Conservation (phyloP, 2,113 vertebrate species). For the Plecturocebus donacophilus region DNA sequence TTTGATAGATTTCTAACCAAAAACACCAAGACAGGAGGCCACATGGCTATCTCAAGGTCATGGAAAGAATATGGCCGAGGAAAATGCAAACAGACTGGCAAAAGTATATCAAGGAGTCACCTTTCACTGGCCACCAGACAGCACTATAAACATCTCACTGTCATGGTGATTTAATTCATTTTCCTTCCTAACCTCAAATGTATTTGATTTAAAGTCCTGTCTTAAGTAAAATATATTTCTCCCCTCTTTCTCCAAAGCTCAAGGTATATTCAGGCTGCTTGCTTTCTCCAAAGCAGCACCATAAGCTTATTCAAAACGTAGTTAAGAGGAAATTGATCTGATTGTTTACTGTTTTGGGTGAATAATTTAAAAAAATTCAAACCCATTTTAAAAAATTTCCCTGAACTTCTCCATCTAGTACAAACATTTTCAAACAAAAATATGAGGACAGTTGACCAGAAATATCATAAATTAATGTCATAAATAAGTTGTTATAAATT, state of each 20-base stretch:
- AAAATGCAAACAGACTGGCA: neutral
- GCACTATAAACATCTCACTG: neutral
- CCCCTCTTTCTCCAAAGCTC: neutral
- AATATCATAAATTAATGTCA: neutral
- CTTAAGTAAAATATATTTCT: slow-evolving; percentile 26
- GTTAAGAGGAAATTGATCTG: neutral
- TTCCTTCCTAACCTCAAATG: neutral
- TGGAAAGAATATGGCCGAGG: neutral
- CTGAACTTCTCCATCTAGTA: neutral
- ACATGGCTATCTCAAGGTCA: slow-evolving; percentile 22
- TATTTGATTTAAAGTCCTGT: slow-evolving; percentile 51
- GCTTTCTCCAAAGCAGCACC: neutral
- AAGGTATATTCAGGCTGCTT: neutral
- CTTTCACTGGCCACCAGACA: neutral
- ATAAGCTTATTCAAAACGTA: neutral
- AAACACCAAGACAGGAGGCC: neutral
- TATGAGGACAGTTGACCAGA: neutral
- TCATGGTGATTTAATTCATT: neutral
- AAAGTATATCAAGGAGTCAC: neutral
- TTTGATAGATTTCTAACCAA: slow-evolving; percentile 18
- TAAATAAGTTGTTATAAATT: neutral
- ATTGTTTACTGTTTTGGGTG: neutral
- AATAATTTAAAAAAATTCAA: neutral
- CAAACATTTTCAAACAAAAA: neutral
- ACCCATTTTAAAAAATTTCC: neutral